Evolutionary conservation across 2,888 invertebrate species (phyloP), one percentile per base, ranked within the genome.

Genomic region (Pollenia angustigena): DNA sequence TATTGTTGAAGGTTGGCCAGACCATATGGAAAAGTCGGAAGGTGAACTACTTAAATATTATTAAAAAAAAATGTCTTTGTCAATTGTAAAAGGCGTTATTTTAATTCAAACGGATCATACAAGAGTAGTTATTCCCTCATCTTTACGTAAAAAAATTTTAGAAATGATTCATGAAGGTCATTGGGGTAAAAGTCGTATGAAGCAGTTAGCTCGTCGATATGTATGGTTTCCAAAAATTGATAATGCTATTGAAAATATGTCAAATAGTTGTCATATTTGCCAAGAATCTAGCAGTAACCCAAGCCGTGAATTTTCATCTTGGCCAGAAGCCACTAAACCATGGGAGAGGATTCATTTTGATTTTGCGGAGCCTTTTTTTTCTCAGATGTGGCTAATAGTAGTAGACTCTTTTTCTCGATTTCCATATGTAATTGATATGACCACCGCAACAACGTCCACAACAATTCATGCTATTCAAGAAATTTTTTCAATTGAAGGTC

Each of bases 111-210:
- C 66, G 4, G 81, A 88, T 14, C 23, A 88, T 16, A 81, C 54
- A 9, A 66, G 85, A 14, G 81, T 87, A 2, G 85, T 88, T 4
- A 18, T 86, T 4, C 85, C 81, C 1, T 2, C 32, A 50, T 9
- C 50, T 32, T 71, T 87, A 14, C 81, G 56, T 18, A 2, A 60
- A n/a, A 69, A 69, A 52, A 56, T 85, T 8, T 54, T 87, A 9
- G 10, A 58, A 1, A 64, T 87, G 50, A 58, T 88, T 1, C 87
- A 88, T 72, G 76, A 83, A 62, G 86, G 83, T 8, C 88, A 88
- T 64, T 88, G 83, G 88, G 80, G 81, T 40, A 81, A 69, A 58
- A 78, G 60, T 23, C 54, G 88, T 8, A 71, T 71, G 18, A 71
- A 54, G 16, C 52, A 69, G 40, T 10, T 71, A 11, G 44, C 52